Percentiles rank a stretch among this genome's conserved stretches.
Evolutionary conservation across 1,140 invertebrate genomes (phyloP).

Genomic region (Aplysia californica): DNA sequence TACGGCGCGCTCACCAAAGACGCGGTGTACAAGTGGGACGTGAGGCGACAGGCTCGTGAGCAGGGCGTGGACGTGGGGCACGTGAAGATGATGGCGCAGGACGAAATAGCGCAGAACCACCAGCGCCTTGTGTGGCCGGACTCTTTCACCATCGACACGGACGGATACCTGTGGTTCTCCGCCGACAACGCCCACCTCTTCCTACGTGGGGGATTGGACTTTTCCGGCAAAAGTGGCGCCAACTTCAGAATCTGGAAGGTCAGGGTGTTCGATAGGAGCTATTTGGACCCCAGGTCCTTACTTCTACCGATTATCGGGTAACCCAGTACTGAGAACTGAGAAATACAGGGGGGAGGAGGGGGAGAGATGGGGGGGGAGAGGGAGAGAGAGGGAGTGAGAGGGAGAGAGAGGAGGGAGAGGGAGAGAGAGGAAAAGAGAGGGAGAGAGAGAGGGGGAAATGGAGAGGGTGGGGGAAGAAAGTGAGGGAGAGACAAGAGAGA

Average conservation of each 20-base stretch:
- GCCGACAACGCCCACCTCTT: constrained; percentile 13
- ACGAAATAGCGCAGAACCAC: neutral
- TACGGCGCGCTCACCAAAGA: constrained; percentile 9
- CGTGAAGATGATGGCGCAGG: constrained; percentile 2
- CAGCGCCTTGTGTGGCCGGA: constrained; percentile 5
- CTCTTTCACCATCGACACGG: constrained; percentile 15
- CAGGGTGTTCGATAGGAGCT: neutral
- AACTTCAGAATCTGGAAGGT: constrained; percentile 25
- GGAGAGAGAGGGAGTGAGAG: neutral
- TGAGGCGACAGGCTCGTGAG: neutral
- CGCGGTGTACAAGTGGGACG: constrained; percentile 13
- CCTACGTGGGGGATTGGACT: constrained; percentile 6
- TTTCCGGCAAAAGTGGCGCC: neutral
- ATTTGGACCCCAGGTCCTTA: constrained; percentile 5
- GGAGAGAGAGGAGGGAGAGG: neutral
- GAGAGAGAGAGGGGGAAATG: neutral
- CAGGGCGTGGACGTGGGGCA: neutral
- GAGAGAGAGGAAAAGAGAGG: neutral
- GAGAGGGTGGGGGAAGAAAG: neutral
- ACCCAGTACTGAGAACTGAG: too few relatives aligned
- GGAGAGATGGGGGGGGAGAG: neutral
- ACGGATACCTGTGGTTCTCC: constrained; percentile 20
- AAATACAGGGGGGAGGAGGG: too few relatives aligned
- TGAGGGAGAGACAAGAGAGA: too few relatives aligned
- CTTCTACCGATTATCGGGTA: too few relatives aligned